Percentiles rank a stretch among this genome's conserved stretches.
Evolutionary conservation across 2,888 invertebrate species (phyloP).

Genomic region (Drosophila mercatorum): DNA sequence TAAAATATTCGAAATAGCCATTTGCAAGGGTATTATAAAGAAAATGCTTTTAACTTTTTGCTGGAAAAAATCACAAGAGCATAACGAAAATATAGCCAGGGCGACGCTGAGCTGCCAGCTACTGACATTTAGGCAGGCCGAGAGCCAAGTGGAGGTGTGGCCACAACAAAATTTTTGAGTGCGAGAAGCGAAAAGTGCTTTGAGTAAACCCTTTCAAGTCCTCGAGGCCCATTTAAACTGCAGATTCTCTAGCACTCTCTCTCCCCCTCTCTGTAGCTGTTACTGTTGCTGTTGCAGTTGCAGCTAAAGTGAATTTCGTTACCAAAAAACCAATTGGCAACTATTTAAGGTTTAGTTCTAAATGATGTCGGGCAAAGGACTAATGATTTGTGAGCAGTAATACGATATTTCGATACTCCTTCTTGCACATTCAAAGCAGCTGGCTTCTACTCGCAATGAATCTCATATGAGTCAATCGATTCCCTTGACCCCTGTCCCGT

Average conservation of each 20-base stretch:
- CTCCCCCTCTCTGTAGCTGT: neutral
- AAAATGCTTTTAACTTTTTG: constrained; percentile 45
- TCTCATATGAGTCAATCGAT: constrained; percentile 13
- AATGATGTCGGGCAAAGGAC: neutral
- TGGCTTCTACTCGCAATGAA: neutral
- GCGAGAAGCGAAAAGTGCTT: constrained; percentile 35
- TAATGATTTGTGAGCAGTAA: constrained; percentile 4
- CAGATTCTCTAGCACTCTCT: neutral
- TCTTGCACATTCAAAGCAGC: neutral
- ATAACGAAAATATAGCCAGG: constrained; percentile 36
- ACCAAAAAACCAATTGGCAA: neutral
- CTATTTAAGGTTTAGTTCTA: neutral
- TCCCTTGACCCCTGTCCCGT: neutral
- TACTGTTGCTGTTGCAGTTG: neutral
- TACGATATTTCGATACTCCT: neutral
- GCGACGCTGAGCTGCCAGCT: constrained; percentile 23
- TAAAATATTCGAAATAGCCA: neutral
- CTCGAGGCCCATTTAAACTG: constrained; percentile 43
- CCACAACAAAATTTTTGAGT: constrained; percentile 38
- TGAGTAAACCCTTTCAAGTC: constrained; percentile 24
- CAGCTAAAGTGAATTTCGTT: neutral
- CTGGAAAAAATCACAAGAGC: constrained; percentile 32
- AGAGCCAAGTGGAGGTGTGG: constrained; percentile 46
- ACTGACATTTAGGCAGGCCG: constrained; percentile 56
- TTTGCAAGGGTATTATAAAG: neutral